These are phyloP conservation scores for Drosophila testacea DNA, from an alignment of 2,888 invertebrate genomes.

Conservation along the genomic window DNA sequence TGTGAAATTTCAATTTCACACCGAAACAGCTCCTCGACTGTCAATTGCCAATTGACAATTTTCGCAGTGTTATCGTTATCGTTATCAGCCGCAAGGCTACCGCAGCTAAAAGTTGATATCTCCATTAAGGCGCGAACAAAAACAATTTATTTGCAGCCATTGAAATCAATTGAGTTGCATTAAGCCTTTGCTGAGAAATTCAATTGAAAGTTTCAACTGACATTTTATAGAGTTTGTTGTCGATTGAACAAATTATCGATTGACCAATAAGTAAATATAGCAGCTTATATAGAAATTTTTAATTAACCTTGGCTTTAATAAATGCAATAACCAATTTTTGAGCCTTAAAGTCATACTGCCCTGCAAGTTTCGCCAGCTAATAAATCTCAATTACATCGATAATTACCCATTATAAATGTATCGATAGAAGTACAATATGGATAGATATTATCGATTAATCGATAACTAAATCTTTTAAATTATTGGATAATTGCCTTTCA, in stretches of 20 bases:
- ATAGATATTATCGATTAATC: too few relatives aligned
- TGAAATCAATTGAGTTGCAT: background rate
- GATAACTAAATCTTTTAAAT: too few relatives aligned
- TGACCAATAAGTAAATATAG: background rate
- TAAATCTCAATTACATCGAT: too few relatives aligned
- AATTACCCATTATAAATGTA: too few relatives aligned
- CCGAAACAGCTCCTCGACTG: slow-evolving; percentile 61
- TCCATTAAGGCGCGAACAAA: slow-evolving; percentile 46
- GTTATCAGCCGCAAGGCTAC: slow-evolving; percentile 46
- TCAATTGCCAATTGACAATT: slow-evolving; percentile 68
- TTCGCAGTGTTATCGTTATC: slow-evolving; percentile 57
- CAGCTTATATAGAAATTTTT: background rate
- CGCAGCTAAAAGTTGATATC: slow-evolving; percentile 61
- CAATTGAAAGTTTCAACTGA: background rate
- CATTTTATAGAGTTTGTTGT: background rate
- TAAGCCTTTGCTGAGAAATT: background rate
- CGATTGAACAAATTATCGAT: background rate
- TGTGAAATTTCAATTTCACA: slow-evolving; percentile 84
- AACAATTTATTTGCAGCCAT: background rate
- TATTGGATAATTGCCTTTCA: too few relatives aligned
- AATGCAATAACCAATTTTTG: background rate
- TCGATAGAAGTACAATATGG: too few relatives aligned
- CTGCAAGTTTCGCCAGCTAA: too few relatives aligned
- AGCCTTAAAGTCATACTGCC: too few relatives aligned
- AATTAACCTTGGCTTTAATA: background rate